Evolutionary conservation across 2,113 vertebrate species (phyloP).

Genomic region (Chaetodon trifascialis): DNA sequence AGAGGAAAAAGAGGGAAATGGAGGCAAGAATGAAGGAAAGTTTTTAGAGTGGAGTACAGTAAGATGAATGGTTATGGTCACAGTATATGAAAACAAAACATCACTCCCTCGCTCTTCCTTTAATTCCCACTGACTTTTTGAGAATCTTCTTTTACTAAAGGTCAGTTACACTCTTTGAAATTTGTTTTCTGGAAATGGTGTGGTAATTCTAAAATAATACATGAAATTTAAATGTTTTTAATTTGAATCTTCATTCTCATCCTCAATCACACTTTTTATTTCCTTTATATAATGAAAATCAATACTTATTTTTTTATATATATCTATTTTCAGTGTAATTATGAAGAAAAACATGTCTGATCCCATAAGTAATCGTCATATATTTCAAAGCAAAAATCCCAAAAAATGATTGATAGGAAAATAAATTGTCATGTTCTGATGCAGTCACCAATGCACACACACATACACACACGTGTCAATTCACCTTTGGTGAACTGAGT

Average conservation of each 20-base stretch:
- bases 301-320: too few relatives aligned
- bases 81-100: conserved; percentile 15
- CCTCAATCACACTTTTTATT: too few relatives aligned
- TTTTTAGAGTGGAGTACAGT: conserved; percentile 20
- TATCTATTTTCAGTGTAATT: too few relatives aligned
- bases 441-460: background rate
- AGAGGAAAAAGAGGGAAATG: conserved; percentile 24
- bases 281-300: too few relatives aligned
- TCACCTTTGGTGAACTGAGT: conserved; percentile 95
- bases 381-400: background rate
- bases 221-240: background rate
- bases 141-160: background rate
- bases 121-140: background rate
- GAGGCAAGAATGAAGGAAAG: conserved; percentile 16
- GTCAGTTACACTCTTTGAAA: background rate
- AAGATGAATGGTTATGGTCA: conserved; percentile 11
- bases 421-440: background rate
- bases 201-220: background rate
- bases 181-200: background rate
- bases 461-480: background rate
- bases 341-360: too few relatives aligned
- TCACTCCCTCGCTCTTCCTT: conserved; percentile 5
- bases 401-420: background rate
- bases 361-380: too few relatives aligned
- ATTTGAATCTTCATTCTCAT: background rate